Evolutionary conservation across 2,797 vertebrate species (phyloP), one percentile per base, ranked within the genome.

Genomic region (Todus mexicanus): DNA sequence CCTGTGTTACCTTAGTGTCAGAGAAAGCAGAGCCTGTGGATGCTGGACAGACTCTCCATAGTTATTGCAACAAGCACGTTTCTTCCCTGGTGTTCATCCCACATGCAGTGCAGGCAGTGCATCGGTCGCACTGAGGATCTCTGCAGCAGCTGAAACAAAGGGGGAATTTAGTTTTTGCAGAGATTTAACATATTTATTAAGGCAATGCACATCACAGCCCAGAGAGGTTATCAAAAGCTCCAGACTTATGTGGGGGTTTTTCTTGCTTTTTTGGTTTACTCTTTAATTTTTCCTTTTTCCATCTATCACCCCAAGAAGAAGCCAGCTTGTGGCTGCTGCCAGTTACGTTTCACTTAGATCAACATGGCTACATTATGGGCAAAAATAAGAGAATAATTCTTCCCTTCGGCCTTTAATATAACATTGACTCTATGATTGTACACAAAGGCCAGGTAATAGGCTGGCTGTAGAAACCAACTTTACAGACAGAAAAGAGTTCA

Each of bases 231-330:
- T 54, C 37, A 77, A 60, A 65, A 84, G 17, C 13, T 82, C 56
- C 81, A 48, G 64, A 80, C 0, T 3, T 60, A 4, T 0, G 0
- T 31, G 21, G 21, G 47, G 35, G 9, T 82, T 53, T 50, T 68
- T 45, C 10, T 42, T 69, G 35, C 4, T 66, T 78, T 35, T 79
- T 48, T 40, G 7, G 5, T 63, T 65, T 76, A 11, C 10, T 43
- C 17, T 64, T 60, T 59, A 59, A 35, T 35, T 78, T 66, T 65
- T 19, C 42, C 9, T 61, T 92, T 87, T 82, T 68, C 37, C 8
- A 38, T 59, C 68, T 76, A 31, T 42, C 31, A 57, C 23, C 6
- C 16, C 38, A 81, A 75, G 38, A 84, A 42, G 38, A 87, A 84
- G 54, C 22, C 18, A 33, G 17, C 26, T 88, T 83, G 47, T 33